These are phyloP conservation scores for Oryzias dopingdopingensis DNA, from an alignment of 2,797 vertebrate genomes.

Conservation along the genomic window DNA sequence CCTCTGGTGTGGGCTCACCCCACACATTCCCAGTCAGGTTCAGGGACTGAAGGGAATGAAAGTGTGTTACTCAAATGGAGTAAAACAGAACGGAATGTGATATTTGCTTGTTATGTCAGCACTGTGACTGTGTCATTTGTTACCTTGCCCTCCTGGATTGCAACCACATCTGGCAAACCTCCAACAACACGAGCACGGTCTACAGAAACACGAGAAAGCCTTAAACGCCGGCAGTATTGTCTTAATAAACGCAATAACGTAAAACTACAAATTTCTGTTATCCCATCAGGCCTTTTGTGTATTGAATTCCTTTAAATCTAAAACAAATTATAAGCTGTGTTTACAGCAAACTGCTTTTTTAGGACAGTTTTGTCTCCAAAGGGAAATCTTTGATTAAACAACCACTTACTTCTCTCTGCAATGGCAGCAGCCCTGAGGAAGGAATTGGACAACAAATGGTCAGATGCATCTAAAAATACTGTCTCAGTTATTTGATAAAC, in stretches of 20 bases:
- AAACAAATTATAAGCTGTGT: slow-evolving; percentile 6
- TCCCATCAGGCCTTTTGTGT: slow-evolving; percentile 2
- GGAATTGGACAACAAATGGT: slow-evolving; percentile 62
- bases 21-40: slow-evolving; percentile 96
- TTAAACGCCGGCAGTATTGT: neutral
- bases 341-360: slow-evolving; percentile 20
- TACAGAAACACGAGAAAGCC: slow-evolving; percentile 59
- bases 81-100: neutral
- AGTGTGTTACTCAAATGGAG: neutral
- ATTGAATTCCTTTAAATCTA: neutral
- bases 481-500: slow-evolving; percentile 21
- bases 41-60: slow-evolving; percentile 79
- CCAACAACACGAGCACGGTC: slow-evolving; percentile 95
- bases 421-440: slow-evolving; percentile 90
- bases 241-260: neutral
- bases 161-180: slow-evolving; percentile 96
- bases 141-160: slow-evolving; percentile 99
- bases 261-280: neutral
- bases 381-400: slow-evolving; percentile 45
- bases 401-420: slow-evolving; percentile 96
- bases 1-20: slow-evolving; percentile 92
- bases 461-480: slow-evolving; percentile 59
- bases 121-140: slow-evolving; percentile 6
- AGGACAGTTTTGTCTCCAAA: slow-evolving; percentile 12
- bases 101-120: neutral